Evolutionary conservation across 2,797 vertebrate genomes (phyloP).

Genomic region (Acestrorhynchus altus): DNA sequence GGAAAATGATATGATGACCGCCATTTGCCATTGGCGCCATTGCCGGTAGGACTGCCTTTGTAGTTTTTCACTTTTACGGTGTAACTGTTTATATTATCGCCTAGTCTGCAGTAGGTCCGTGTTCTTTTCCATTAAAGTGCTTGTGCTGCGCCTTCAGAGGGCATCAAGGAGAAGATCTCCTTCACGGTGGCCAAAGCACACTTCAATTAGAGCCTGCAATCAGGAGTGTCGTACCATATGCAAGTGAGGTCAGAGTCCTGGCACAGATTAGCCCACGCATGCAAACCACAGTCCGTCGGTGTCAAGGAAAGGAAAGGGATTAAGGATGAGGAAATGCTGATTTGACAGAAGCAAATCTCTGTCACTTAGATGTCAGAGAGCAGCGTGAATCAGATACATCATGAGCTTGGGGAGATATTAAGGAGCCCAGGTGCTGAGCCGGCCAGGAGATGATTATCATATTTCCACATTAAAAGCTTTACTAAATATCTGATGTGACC

Average conservation of each 20-base stretch:
- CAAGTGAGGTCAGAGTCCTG: slow-evolving; percentile 69
- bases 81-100: slow-evolving; percentile 35
- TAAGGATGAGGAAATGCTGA: slow-evolving; percentile 66
- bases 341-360: slow-evolving; percentile 63
- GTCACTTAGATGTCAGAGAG: slow-evolving; percentile 67
- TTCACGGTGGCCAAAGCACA: not conserved
- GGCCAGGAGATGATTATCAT: slow-evolving; percentile 72
- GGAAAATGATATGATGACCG: slow-evolving; percentile 36
- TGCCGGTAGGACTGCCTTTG: slow-evolving; percentile 23
- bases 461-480: slow-evolving; percentile 73
- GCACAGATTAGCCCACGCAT: slow-evolving; percentile 70
- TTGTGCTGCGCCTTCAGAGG: slow-evolving; percentile 15
- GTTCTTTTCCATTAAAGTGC: not conserved
- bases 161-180: slow-evolving; percentile 18
- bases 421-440: slow-evolving; percentile 63
- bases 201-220: slow-evolving; percentile 11
- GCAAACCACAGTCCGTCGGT: slow-evolving; percentile 56
- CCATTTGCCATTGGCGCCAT: slow-evolving; percentile 26
- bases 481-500: slow-evolving; percentile 35
- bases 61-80: slow-evolving; percentile 47
- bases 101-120: not conserved
- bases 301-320: slow-evolving; percentile 48
- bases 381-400: slow-evolving; percentile 63
- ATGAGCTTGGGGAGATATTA: slow-evolving; percentile 64
- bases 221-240: slow-evolving; percentile 59